Evolutionary conservation across 2,113 vertebrate species (phyloP).

Genomic region (Origma solitaria): DNA sequence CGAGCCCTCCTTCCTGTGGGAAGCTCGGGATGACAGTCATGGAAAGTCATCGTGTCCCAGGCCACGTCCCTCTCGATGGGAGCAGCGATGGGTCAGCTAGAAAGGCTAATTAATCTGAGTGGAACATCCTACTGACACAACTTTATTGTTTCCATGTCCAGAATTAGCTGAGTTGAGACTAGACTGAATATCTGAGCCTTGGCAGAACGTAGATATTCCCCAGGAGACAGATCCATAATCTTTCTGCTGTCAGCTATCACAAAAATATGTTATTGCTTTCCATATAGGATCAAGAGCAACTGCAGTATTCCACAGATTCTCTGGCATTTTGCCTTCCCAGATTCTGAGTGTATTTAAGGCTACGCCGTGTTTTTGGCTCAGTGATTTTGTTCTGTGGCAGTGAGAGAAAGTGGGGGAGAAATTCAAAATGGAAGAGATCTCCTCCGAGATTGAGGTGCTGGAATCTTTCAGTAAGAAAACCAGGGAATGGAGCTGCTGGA

Average conservation of each 20-base stretch:
- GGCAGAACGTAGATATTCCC: not conserved
- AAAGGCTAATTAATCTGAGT: not conserved
- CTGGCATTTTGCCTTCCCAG: not conserved
- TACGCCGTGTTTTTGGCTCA: not conserved
- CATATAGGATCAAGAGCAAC: not conserved
- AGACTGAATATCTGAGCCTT: not conserved
- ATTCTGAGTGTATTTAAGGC: conserved; percentile 1
- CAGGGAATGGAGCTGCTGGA: not conserved
- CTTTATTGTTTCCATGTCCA: conserved; percentile 26
- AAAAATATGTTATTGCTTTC: not conserved
- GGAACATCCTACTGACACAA: not conserved
- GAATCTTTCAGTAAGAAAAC: not conserved
- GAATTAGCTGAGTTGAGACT: conserved; percentile 35
- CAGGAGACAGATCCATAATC: not conserved
- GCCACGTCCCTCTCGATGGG: not conserved
- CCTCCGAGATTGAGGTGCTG: not conserved
- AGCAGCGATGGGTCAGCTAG: not conserved
- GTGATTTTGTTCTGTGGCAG: not conserved
- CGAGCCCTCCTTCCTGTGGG: not conserved
- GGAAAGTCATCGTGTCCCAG: not conserved
- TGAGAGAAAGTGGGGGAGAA: not conserved
- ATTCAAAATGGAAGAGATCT: not conserved
- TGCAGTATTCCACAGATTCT: not conserved
- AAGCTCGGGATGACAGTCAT: conserved; percentile 1
- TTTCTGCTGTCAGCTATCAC: not conserved